Evolutionary conservation across 2,888 invertebrate species (phyloP), one percentile per base, ranked within the genome.

Genomic region (Orthonevra nobilis): DNA sequence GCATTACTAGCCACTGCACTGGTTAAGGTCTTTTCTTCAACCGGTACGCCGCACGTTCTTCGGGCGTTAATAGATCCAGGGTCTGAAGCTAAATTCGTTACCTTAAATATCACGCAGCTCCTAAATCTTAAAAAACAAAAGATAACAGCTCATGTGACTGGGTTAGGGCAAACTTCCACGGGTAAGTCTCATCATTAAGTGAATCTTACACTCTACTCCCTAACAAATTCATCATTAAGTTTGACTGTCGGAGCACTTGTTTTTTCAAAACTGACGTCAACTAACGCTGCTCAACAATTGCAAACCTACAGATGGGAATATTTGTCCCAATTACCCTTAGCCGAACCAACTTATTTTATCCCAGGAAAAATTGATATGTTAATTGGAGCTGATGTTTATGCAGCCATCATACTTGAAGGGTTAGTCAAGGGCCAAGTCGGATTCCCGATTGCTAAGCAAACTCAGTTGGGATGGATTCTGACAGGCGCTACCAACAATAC

Each of bases 401-500:
- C 42, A 14, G 23, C 60, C 2, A 60, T 46, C 1, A 60, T 46
- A 6, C 0, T 60, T 14, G 44, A 44, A 46, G 60, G 61, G 1
- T 12, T 63, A 9, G 9, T 50, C 6, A 26, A 26, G 7, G 19
- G 26, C 3, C n/a, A 44, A 14, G 10, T 2, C 6, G 50, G 63
- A 9, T 48, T n/a, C 3, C 63, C 50, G 1, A 20, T 63, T 3
- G 50, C 50, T 30, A 48, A 63, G 6, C 19, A 32, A 7, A 63
- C 63, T 2, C 40, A 63, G 15, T 17, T 63, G 10, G 50, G 40
- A 1, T 63, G 40, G 42, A 63, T 63, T 42, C 38, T 63, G 7
- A 48, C n/a, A n/a, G n/a, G n/a, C n/a, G n/a, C n/a, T n/a, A n/a
- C n/a, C n/a, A n/a, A n/a, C n/a, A n/a, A n/a, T n/a, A n/a, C n/a